Percentiles rank a stretch among this genome's conserved stretches.
These are phyloP conservation scores for Anhinga anhinga DNA, from an alignment of 2,113 vertebrate genomes.

Conservation along the genomic window DNA sequence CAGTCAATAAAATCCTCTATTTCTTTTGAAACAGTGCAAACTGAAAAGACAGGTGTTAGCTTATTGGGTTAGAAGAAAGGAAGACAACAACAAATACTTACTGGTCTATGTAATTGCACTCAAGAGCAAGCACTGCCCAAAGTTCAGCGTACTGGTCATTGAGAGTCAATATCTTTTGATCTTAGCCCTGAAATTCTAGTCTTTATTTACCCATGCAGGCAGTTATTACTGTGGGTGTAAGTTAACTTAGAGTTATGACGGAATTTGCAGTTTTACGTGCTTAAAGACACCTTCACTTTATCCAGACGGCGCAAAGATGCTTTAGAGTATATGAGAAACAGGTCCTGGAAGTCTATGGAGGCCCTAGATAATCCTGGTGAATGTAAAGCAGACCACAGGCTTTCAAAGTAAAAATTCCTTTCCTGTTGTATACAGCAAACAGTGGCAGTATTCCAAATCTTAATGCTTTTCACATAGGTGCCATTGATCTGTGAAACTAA, in stretches of 20 bases:
- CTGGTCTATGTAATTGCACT: neutral
- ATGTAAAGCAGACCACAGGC: neutral
- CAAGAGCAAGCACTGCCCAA: neutral
- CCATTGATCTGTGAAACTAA: slow-evolving; percentile 89
- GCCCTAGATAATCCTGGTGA: neutral
- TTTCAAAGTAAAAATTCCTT: neutral
- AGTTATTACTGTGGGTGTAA: neutral
- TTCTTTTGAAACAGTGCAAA: neutral
- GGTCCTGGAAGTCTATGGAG: neutral
- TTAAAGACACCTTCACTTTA: neutral
- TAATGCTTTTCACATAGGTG: slow-evolving; percentile 73
- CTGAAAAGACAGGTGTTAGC: neutral
- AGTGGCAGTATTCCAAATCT: slow-evolving; percentile 21
- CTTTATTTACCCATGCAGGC: neutral
- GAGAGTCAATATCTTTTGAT: neutral
- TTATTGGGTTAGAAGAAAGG: neutral
- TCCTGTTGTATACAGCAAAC: neutral
- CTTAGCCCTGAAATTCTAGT: neutral
- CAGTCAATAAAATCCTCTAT: neutral
- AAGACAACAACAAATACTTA: neutral
- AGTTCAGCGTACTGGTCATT: neutral
- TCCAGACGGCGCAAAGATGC: neutral
- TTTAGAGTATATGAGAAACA: neutral
- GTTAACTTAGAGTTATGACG: neutral
- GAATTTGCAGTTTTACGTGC: neutral